Evolutionary conservation across 2,113 vertebrate genomes (phyloP), one percentile per base, ranked within the genome.

Genomic region (Mustelus asterias): DNA sequence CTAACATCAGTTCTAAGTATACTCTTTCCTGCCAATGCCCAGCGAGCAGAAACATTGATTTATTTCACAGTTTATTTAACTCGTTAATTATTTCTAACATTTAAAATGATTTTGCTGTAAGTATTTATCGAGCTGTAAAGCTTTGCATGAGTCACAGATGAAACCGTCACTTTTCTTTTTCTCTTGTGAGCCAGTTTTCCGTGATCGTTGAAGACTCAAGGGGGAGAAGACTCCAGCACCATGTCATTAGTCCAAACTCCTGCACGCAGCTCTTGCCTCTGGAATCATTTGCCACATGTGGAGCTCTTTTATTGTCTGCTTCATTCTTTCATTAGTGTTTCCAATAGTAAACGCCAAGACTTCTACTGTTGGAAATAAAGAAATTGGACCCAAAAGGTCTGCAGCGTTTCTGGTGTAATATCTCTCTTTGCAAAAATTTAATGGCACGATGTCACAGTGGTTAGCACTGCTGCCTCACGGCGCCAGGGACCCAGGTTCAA

Each of bases 51-150:
- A 90, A 29, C 13, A 89, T 33, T 60, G 54, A 90, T 33, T 60
- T 58, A 90, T 26, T 60, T 60, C 54, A 60, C 48, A 90, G 24
- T 33, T 60, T 90, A 90, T 90, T 90, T 58, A 48, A 88, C 85
- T 54, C 37, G 14, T 83, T 83, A 80, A 80, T 80, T 80, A 37
- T 80, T 80, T 80, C 78, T 37, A 83, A 41, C 80, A 83, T 83
- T 41, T 83, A 41, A 83, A 83, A 83, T 41, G 80, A 83, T 83
- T 83, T 83, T 41, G n/a, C n/a, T 83, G 80, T 20, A 80, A 80
- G 78, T 37, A 83, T 83, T 83, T 83, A 83, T 83, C 80, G 80
- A 83, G 80, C 80, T 83, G 80, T 83, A 8, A 83, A 83, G 80
- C 18, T 41, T 83, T 83, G 80, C n/a, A 41, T 41, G 80, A 41